These are phyloP conservation scores for Zygothrica quintamaculata DNA, from an alignment of 2,888 invertebrate genomes.

Conservation along the genomic window DNA sequence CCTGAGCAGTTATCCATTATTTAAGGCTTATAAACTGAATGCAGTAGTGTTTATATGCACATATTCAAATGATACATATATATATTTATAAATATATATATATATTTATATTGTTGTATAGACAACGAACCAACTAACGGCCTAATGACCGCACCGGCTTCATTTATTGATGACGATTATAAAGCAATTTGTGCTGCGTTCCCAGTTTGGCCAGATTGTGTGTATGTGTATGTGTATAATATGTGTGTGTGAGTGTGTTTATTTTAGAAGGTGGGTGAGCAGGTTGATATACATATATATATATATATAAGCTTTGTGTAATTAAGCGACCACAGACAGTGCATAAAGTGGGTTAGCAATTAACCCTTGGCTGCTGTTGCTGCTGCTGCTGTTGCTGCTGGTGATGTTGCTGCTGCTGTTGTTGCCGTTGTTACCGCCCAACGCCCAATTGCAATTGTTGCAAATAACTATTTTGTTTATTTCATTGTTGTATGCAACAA, in stretches of 20 bases:
- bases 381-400: conserved; percentile 3
- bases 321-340: conserved; percentile 55
- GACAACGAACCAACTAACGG: conserved; percentile 29
- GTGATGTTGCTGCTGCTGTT: not conserved
- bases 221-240: conserved; percentile 3
- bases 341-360: conserved; percentile 69
- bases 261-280: conserved; percentile 1
- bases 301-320: conserved; percentile 50
- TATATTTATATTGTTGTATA: conserved; percentile 3
- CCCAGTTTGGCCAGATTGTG: not conserved
- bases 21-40: too few species aligned
- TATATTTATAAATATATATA: not conserved
- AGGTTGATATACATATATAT: too few species aligned
- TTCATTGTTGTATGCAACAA: conserved; percentile 41
- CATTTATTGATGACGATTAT: conserved; percentile 77
- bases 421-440: not conserved
- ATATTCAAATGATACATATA: not conserved
- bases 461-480: conserved; percentile 36
- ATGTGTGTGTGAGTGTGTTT: conserved; percentile 1
- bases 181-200: conserved; percentile 72
- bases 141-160: conserved; percentile 70
- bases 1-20: not conserved
- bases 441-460: not conserved
- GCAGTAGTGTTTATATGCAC: too few species aligned
- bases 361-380: conserved; percentile 62